Percentiles rank a stretch among this genome's conserved stretches.
Conservation (phyloP, 2,888 invertebrate species). For the Pharmacophagus antenor region DNA sequence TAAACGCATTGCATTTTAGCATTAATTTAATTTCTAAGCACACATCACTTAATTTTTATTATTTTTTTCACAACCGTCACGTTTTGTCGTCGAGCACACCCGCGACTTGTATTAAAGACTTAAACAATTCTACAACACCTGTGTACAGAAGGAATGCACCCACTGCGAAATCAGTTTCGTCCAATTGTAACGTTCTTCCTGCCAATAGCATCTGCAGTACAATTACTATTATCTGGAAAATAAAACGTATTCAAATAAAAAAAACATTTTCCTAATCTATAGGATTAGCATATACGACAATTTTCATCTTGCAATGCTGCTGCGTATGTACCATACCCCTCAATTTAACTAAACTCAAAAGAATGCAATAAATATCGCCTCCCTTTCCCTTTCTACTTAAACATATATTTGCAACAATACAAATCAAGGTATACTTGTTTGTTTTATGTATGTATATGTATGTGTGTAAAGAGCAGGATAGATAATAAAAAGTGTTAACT, state of each 20-base stretch:
- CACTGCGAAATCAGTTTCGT: slow-evolving; percentile 44
- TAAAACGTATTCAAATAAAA: too few relatives aligned
- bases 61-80: background rate
- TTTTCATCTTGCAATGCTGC: too few relatives aligned
- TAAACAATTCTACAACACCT: slow-evolving; percentile 45
- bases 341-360: too few relatives aligned
- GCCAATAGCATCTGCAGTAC: slow-evolving; percentile 53
- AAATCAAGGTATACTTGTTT: too few relatives aligned
- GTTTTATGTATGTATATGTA: too few relatives aligned
- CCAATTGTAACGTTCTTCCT: slow-evolving; percentile 43
- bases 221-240: slow-evolving; percentile 44
- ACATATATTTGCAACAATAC: too few relatives aligned
- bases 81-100: slow-evolving; percentile 11
- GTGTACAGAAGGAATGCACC: slow-evolving; percentile 48
- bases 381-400: too few relatives aligned
- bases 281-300: background rate
- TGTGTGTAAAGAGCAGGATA: too few relatives aligned
- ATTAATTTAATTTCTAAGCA: background rate
- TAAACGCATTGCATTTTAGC: background rate
- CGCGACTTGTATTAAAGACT: slow-evolving; percentile 32
- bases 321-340: too few relatives aligned
- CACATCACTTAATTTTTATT: background rate
- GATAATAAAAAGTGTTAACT: too few relatives aligned
- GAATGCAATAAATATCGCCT: too few relatives aligned
- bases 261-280: too few relatives aligned